Evolutionary conservation across 2,888 invertebrate genomes (phyloP), one percentile per base, ranked within the genome.

Genomic region (Drosophila stalkeri): DNA sequence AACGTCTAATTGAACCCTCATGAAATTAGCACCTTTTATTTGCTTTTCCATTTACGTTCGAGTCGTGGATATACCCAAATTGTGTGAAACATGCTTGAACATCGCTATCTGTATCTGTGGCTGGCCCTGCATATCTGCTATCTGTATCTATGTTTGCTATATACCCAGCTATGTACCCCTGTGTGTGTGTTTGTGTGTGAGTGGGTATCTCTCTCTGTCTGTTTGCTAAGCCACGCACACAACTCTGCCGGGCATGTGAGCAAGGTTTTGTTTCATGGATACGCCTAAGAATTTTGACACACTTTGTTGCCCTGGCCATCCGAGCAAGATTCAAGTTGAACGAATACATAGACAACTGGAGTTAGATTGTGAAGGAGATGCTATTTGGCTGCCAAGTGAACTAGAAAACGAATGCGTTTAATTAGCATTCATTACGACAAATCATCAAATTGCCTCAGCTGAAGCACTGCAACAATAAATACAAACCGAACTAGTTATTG

Each of bases 11-110:
- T 92, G 81, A 87, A 91, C 86, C 81, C 86, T 91, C 91, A 91
- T 90, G 92, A 91, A 91, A 87, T 92, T 92, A 91, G 80, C 92
- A 90, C 91, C 90, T 92, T 72, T 72, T 91, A 82, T 89, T 92
- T 90, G 80, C 76, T 63, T 80, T 91, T 89, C 78, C 81, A 88
- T 78, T 92, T 91, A 86, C 75, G 78, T 64, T 70, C 55, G 57
- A 54, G 54, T 69, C 78, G 81, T 86, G 86, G 83, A 81, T 86
- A 83, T 72, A 80, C 81, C 88, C 72, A 83, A 82, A 74, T 75
- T 84, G 87, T 77, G 84, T 73, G 77, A 77, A 81, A 65, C 71
- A 64, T 73, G 57, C 64, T 60, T 54, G 47, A 52, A 55, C 39
- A 54, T 27, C 20, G 77, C 66, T 67, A 68, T 81, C 69, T 74